Evolutionary conservation across 2,113 vertebrate species (phyloP), one percentile per base, ranked within the genome.

Genomic region (Rana temporaria): DNA sequence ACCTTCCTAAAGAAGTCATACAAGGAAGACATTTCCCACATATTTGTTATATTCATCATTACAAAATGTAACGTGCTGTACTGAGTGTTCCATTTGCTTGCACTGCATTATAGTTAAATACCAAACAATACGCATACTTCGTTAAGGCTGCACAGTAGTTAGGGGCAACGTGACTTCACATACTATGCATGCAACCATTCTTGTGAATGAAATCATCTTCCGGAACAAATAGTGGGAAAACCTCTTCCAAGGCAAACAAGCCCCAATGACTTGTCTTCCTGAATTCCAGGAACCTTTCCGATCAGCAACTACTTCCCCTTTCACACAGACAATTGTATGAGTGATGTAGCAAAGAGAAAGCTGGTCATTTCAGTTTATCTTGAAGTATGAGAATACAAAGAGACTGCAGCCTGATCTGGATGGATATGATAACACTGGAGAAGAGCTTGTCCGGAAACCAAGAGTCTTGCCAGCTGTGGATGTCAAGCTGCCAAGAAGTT

Each of bases 231-330:
- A 84, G 62, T 81, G 19, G 82, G 89, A 90, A 86, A 87, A 86
- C 69, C 17, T 42, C 79, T 62, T 60, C 22, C n/a, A 73, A 71
- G 85, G 80, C 76, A 71, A 84, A 74, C 0, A 18, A 89, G 85
- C 69, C 84, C 56, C n/a, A 38, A 63, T 55, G 84, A 89, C 82
- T 87, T 78, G 67, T 86, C 42, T 87, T 90, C 88, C 92, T 92
- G 91, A 87, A 84, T 81, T 90, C 85, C 88, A 91, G 92, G 92
- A 93, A 93, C 88, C 84, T 76, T 87, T 75, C 78, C 79, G 57
- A 76, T 87, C 85, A 87, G 85, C 86, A 89, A 88, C 79, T 5
- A 70, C 91, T 95, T 94, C 94, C 94, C 93, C 87, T 85, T 88
- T 71, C 84, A 80, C 84, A 88, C 85, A 68, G 71, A 85, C 38